phyloP scores from a whole-genome alignment of 2,113 vertebrate genomes.

The Ophiodon elongatus region DNA sequence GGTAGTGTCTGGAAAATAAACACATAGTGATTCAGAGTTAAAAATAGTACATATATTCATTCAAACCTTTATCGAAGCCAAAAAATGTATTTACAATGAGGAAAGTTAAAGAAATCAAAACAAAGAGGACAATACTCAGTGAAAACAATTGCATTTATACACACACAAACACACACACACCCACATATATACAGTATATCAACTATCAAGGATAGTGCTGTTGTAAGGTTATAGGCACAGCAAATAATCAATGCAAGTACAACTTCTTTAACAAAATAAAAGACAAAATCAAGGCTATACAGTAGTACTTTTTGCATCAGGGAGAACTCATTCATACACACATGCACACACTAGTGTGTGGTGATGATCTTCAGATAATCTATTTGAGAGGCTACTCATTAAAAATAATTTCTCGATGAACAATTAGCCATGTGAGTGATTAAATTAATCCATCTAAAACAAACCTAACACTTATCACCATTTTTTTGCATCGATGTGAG shows the following conservation, averaged over 20 bases:
- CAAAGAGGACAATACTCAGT: background rate
- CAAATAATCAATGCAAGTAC: background rate
- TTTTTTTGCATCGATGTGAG: slow-evolving; percentile 10
- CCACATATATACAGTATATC: no score
- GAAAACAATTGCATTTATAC: background rate
- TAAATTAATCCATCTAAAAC: slow-evolving; percentile 40
- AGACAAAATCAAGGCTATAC: background rate
- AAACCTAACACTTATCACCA: slow-evolving; percentile 14
- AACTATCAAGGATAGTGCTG: background rate
- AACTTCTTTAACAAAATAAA: background rate
- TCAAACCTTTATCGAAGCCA: no score
- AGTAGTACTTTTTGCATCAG: background rate
- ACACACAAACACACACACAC: no score
- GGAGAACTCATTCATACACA: background rate
- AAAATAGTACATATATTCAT: background rate
- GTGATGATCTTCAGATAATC: slow-evolving; percentile 23
- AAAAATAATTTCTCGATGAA: slow-evolving; percentile 27
- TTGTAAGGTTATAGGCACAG: background rate
- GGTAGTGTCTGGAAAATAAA: slow-evolving; percentile 89
- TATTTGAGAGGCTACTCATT: background rate
- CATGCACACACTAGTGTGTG: background rate
- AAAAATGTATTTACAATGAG: background rate
- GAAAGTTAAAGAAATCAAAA: background rate
- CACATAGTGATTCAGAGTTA: background rate
- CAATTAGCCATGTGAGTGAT: slow-evolving; percentile 7